Evolutionary conservation across 1,140 invertebrate genomes (phyloP), one percentile per base, ranked within the genome.

Genomic region (Drosophila pallidifrons): DNA sequence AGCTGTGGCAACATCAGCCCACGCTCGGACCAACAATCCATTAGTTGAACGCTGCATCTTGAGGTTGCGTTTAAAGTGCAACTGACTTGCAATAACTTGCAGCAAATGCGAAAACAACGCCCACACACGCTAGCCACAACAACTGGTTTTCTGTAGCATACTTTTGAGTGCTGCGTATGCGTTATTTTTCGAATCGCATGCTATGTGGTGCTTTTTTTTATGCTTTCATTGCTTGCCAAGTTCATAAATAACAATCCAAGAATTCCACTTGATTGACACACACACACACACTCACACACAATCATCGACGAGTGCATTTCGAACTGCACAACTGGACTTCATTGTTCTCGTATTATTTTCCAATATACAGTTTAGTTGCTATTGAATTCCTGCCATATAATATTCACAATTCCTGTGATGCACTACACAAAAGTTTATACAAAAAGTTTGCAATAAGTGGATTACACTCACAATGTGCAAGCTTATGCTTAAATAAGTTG

Each of bases 211-310:
- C 0, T 25, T 25, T 3, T 25, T 25, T 25, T 25, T 3, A 25
- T 25, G 20, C 20, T 25, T 25, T 25, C 0, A 38, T 10, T 52
- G 60, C 25, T 55, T 20, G 6, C 6, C 13, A 25, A 41, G 54
- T 55, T 54, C 54, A 67, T 73, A 67, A 73, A 73, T 67, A 67
- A 67, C 30, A 60, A 59, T 59, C 11, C 13, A 16, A 35, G 5
- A 11, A 47, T 57, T 63, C 35, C n/a, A 30, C 35, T 57, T 32
- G 41, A 32, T 28, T 28, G 41, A 57, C 41, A 45, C 13, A n/a
- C 43, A 55, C 8, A 47, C n/a, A 10, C 51, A 59, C 10, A n/a
- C n/a, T n/a, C n/a, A 5, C 35, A 38, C 20, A 38, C 35, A 38
- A 3, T 8, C 10, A 38, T 7, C 2, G 35, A 38, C 7, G 7